phyloP scores from a whole-genome alignment of 1,140 invertebrate genomes.

The Zaprionus ghesquierei region DNA sequence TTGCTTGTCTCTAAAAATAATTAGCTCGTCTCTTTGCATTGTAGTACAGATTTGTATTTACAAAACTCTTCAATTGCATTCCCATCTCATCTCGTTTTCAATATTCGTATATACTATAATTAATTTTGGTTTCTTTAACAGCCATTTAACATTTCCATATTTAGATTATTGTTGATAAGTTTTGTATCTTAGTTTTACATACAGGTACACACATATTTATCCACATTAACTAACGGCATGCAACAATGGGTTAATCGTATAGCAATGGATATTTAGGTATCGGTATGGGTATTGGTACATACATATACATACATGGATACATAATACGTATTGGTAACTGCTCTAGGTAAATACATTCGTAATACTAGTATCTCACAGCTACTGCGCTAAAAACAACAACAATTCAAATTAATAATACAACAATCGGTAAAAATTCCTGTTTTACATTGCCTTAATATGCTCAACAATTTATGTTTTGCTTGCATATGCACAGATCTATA shows the following conservation, averaged over 20 bases:
- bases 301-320: no score
- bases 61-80: conserved; percentile 37
- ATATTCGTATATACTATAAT: conserved; percentile 13
- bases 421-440: conserved; percentile 68
- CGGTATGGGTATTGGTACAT: no score
- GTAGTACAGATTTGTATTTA: conserved; percentile 20
- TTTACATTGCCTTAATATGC: conserved; percentile 55
- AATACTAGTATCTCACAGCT: conserved; percentile 63
- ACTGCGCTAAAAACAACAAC: conserved; percentile 75
- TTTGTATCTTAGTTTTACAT: conserved; percentile 43
- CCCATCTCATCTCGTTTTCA: conserved; percentile 21
- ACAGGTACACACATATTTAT: conserved; percentile 65
- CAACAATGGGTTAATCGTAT: conserved; percentile 50
- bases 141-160: conserved; percentile 65
- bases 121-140: conserved; percentile 52
- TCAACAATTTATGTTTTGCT: conserved; percentile 12
- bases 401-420: conserved; percentile 46
- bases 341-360: conserved; percentile 57
- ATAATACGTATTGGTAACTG: conserved; percentile 18
- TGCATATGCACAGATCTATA: background rate
- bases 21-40: conserved; percentile 7
- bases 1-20: conserved; percentile 16
- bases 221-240: conserved; percentile 45
- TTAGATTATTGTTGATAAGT: conserved; percentile 59
- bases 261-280: conserved; percentile 27